Conservation (phyloP, 2,797 vertebrate species). For the Columba guinea region DNA sequence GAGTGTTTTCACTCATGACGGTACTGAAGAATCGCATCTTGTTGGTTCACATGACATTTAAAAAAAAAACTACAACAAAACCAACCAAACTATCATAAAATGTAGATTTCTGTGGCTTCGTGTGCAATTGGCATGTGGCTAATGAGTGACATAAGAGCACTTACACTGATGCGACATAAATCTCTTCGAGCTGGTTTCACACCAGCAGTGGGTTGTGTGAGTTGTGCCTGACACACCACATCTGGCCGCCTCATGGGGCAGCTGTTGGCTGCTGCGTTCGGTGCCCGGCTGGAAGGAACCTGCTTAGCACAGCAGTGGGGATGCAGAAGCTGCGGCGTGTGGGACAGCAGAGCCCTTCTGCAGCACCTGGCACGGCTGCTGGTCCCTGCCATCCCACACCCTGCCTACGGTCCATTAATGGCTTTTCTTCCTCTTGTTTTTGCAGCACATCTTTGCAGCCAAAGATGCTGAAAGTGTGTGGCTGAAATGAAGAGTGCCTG, state of each 20-base stretch:
- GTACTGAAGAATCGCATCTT: not conserved
- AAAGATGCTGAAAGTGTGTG: not conserved
- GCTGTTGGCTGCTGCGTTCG: not conserved
- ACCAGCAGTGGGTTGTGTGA: not conserved
- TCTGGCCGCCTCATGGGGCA: not conserved
- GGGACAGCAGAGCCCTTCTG: not conserved
- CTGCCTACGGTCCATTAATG: not conserved
- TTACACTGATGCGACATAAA: not conserved
- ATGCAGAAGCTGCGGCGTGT: accelerated
- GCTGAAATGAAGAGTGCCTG: not conserved
- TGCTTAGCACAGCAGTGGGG: accelerated
- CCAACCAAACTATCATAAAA: not conserved
- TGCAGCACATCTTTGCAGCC: not conserved
- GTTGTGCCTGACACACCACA: not conserved
- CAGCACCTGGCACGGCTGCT: not conserved
- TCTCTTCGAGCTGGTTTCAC: not conserved
- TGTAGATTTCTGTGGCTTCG: accelerated
- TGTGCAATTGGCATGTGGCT: not conserved
- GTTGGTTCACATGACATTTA: not conserved
- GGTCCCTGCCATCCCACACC: not conserved
- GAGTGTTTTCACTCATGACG: not conserved
- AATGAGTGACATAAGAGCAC: accelerated
- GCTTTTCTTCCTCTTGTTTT: not conserved
- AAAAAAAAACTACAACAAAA: not conserved
- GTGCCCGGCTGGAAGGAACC: not conserved